Base-by-base conservation (phyloP, 2,888 invertebrate genomes). In the Cremastinae sp. region DNA sequence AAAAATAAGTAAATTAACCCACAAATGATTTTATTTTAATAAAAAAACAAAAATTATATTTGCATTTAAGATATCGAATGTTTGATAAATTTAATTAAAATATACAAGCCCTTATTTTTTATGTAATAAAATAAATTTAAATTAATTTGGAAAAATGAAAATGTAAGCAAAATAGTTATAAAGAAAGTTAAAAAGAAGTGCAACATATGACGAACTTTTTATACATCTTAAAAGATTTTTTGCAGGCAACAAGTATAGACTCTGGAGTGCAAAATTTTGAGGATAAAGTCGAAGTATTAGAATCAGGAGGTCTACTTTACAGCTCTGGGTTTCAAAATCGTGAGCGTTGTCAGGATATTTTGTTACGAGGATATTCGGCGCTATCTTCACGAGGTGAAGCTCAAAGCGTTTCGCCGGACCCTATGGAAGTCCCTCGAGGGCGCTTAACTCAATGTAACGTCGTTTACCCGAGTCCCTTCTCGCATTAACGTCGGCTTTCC, bases 331-430 rank as follows among this genome's bases (percentile, higher is more conserved):
- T 12, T 20, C 45, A 14, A 41, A 51, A 36, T 14, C 45, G 49
- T 20, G 59, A 43, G 66, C 58, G 47, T 54, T 62, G 49, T 59
- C 65, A 49, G 56, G 59, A 59, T 73, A 56, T 78, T 75, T 66
- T 73, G 68, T 78, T 70, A 75, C 70, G 69, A 68, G 75, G 56
- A 36, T 51, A 53, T 74, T 59, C 54, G 43, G 12, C 51, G 74
- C 64, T 78, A 79, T 79, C 74, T 73, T 70, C 49, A 36, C 47
- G 70, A 62, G 70, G 43, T 66, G 36, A 41, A 49, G 65, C 43
- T 58, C 53, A 20, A 56, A 59, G 14, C 65, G 49, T 41, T 34
- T 14, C 12, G 10, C 51, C 38, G 59, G 47, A 61, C 61, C 9
- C 38, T 61, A 47, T 64, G 16, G 45, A n/a, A n/a, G 49, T 64